Conservation (phyloP, 1,140 invertebrate species). For the Aphelenchoides avenae region DNA sequence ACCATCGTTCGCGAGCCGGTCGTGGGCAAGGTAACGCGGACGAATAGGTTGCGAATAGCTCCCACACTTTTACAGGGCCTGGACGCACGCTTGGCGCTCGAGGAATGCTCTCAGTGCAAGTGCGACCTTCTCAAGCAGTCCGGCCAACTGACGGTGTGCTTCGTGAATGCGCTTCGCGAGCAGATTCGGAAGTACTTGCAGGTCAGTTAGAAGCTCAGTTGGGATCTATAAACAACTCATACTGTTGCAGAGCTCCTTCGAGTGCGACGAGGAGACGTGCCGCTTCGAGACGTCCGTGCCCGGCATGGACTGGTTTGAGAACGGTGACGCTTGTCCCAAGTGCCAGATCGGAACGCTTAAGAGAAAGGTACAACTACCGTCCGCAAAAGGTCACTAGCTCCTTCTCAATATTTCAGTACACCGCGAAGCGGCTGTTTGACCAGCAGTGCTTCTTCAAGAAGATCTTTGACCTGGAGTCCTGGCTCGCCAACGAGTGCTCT, state of each 20-base stretch:
- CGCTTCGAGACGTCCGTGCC: conserved; percentile 16
- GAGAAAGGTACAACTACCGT: conserved; percentile 6
- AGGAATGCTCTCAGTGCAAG: too few relatives aligned
- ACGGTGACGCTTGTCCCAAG: conserved; percentile 11
- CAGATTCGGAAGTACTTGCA: too few relatives aligned
- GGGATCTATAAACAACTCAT: too few relatives aligned
- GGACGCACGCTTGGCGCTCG: too few relatives aligned
- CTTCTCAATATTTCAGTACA: conserved; percentile 16
- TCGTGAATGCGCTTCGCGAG: too few relatives aligned
- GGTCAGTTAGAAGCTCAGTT: too few relatives aligned
- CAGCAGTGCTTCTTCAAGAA: conserved; percentile 34
- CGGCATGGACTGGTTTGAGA: conserved; percentile 2
- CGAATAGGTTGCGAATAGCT: too few relatives aligned
- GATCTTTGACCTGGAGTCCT: conserved; percentile 23
- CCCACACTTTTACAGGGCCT: too few relatives aligned
- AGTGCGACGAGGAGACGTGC: conserved; percentile 27
- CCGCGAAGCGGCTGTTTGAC: conserved; percentile 23
- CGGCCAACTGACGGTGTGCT: too few relatives aligned
- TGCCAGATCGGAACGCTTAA: conserved; percentile 23
- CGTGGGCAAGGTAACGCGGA: conserved; percentile 1
- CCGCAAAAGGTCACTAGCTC: conserved; percentile 1
- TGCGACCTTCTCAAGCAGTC: too few relatives aligned
- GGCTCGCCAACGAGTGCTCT: too few relatives aligned
- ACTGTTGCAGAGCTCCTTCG: conserved; percentile 15
- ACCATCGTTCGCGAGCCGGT: conserved; percentile 8